Evolutionary conservation across 2,797 vertebrate species (phyloP).

Genomic region (Sphenodon punctatus): DNA sequence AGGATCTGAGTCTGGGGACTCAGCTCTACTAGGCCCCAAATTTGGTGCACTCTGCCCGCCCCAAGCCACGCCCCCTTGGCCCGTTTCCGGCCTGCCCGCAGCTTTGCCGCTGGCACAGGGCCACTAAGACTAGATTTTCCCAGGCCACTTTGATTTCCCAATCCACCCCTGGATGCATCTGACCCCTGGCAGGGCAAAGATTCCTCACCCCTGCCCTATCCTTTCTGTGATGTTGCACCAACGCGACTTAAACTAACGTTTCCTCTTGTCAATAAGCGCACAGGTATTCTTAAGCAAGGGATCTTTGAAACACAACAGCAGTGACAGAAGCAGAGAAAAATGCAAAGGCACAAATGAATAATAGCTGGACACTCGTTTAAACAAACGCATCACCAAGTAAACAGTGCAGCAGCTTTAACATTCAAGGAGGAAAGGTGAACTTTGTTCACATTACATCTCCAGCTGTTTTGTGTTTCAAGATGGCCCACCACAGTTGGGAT

Average conservation of each 20-base stretch:
- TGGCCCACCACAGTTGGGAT: slow-evolving; percentile 70
- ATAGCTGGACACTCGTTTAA: slow-evolving; percentile 72
- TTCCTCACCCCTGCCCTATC: too few species aligned
- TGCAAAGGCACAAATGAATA: slow-evolving; percentile 63
- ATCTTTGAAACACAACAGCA: slow-evolving; percentile 44
- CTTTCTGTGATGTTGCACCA: slow-evolving; percentile 17
- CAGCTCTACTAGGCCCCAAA: too few species aligned
- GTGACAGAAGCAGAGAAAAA: slow-evolving; percentile 47
- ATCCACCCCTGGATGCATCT: too few species aligned
- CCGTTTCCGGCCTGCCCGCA: too few species aligned
- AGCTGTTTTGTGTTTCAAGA: slow-evolving; percentile 77
- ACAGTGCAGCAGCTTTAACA: slow-evolving; percentile 74
- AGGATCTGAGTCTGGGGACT: too few species aligned
- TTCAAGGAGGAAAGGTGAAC: slow-evolving; percentile 78
- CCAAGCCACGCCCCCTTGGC: too few species aligned
- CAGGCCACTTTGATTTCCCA: too few species aligned
- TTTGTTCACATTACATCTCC: slow-evolving; percentile 74
- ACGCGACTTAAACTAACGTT: slow-evolving; percentile 8
- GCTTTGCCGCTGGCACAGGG: too few species aligned
- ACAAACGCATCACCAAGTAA: slow-evolving; percentile 77
- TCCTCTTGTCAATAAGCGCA: slow-evolving; percentile 13
- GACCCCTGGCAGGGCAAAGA: too few species aligned
- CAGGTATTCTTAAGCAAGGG: slow-evolving; percentile 43
- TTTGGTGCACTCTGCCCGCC: too few species aligned
- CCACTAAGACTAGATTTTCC: too few species aligned